Base-by-base conservation (phyloP, 2,113 vertebrate species). In the Hippocampus abdominalis region DNA sequence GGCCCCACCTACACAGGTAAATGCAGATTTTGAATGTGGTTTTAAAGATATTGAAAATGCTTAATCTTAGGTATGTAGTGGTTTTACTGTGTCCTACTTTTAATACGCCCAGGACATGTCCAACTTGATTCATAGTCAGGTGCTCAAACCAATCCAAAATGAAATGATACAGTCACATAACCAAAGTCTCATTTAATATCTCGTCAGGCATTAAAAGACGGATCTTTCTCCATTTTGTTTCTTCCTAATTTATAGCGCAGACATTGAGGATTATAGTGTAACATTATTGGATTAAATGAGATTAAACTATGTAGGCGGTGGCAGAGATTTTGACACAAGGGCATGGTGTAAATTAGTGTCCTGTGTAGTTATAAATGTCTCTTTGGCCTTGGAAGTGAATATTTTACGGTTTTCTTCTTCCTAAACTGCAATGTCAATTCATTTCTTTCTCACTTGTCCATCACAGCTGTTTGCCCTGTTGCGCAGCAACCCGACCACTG, bases 1-100 rank as follows among this genome's bases (percentile, higher is more conserved):
- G 65, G 71, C 75, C 77, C 70, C 72, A 83, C 84, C 79, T 86
- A 75, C 66, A 80, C 76, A 84, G 76, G 82, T 82, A 81, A 68
- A 79, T 59, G 61, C 23, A 61, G 44, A 70, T 60, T 57, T 44
- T 15, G 25, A 68, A 42, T 66, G 25, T 66, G 8, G 23, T 25
- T 8, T 64, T 10, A 49, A 9, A 66, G 15, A 29, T 27, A 36
- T 36, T 36, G 32, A 3, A 6, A 63, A 23, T 8, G 23, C 7
- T 23, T 12, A 12, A 25, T 12, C 3, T 11, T 23, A 25, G 1
- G 12, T 25, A 56, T 25, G 11, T 23, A 25, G 25, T 62, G 32
- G 18, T 62, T 62, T 62, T 11, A 61, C 36, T 21, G 32, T 40
- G 21, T 21, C 5, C 5, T 49, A 16, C 3, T 32, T 60, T 9